Conservation (phyloP, 2,113 vertebrate species). For the Chaetops frenatus region DNA sequence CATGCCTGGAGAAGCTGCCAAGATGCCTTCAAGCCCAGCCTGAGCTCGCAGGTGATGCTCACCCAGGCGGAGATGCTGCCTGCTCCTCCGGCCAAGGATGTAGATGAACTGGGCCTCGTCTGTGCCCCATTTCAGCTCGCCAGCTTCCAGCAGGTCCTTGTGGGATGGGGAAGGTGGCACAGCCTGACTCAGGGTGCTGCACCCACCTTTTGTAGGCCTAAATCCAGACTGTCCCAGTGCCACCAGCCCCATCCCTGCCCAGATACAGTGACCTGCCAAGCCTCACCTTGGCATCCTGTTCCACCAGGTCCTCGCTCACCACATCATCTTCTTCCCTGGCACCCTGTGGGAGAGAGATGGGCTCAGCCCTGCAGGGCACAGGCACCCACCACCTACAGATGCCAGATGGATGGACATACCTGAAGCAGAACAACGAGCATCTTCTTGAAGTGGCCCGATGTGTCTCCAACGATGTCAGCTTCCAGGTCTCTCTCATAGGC, state of each 20-base stretch:
- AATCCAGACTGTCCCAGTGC: not conserved
- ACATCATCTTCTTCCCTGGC: conserved; percentile 87
- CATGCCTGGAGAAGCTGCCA: not conserved
- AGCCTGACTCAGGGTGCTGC: not conserved
- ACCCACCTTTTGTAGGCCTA: accelerated
- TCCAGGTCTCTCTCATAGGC: conserved; percentile 88
- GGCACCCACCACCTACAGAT: not conserved
- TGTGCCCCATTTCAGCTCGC: conserved; percentile 92
- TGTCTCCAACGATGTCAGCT: conserved; percentile 82
- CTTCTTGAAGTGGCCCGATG: conserved; percentile 95
- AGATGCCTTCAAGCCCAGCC: not conserved
- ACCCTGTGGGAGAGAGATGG: conserved; percentile 70
- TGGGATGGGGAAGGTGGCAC: not conserved
- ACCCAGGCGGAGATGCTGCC: conserved; percentile 89
- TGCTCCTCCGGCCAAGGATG: conserved; percentile 90
- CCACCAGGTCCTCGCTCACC: conserved; percentile 86
- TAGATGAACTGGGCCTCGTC: conserved; percentile 95
- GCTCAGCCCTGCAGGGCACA: not conserved
- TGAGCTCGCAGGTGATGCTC: not conserved
- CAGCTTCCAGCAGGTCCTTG: conserved; percentile 88
- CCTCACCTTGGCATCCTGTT: conserved; percentile 86
- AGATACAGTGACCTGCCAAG: not conserved
- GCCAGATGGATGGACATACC: conserved; percentile 60
- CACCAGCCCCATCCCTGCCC: not conserved
- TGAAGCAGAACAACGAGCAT: conserved; percentile 94